Base-by-base conservation (phyloP, 2,113 vertebrate species). In the Agapornis roseicollis region DNA sequence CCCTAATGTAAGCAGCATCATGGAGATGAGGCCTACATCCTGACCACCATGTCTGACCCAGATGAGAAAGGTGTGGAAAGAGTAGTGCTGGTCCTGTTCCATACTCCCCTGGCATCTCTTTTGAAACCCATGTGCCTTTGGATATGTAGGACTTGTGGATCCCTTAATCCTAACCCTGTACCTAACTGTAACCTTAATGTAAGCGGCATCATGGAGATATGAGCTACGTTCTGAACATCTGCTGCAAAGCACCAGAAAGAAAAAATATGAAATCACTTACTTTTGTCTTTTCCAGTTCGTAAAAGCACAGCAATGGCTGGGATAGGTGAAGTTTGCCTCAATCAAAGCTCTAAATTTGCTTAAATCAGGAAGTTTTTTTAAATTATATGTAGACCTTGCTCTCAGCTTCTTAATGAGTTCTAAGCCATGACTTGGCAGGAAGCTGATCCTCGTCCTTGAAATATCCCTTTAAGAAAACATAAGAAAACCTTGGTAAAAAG, bases 241-340 rank as follows among this genome's bases (percentile, higher is more conserved):
- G 65, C 31, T 83, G 90, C 89, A 72, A 86, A 90, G 35, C 16
- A 74, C 7, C 63, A 72, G 42, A 79, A 92, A 56, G 12, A 49
- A 78, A 88, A 90, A n/a, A 88, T 65, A 56, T 4, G 7, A 44
- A 65, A 91, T 68, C 97, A 98, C 97, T 98, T 98, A 98, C 97
- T 94, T 89, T 98, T 98, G 95, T 83, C 97, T 97, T 86, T 98
- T 98, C 98, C 98, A 98, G 94, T 98, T 98, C 44, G 97, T 78
- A 93, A 99, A 99, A 42, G 99, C 98, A 82, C 99, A 99, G 97
- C 99, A 99, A 95, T 99, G 99, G 71, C 99, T 99, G 29, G 99
- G 97, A 94, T 99, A 99, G 27, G 99, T 99, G 95, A 99, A 98
- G 77, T 98, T 98, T 96, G 99, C 99, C 53, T 98, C 97, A 33